These are phyloP conservation scores for Patella caerulea DNA, from an alignment of 2,888 invertebrate genomes.

Conservation along the genomic window DNA sequence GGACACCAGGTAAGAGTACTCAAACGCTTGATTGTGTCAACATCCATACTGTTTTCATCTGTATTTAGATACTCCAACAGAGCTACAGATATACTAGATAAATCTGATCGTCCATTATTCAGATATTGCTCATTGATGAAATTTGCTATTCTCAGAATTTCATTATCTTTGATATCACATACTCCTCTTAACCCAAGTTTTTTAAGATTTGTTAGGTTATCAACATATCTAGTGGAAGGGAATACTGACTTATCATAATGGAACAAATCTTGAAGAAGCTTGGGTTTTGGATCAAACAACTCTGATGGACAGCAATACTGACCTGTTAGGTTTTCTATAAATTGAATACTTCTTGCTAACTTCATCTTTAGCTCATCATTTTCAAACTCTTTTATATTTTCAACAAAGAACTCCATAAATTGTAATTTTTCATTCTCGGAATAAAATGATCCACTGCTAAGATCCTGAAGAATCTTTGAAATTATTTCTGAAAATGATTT, in stretches of 20 bases:
- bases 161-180: conserved; percentile 42
- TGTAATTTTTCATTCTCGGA: not conserved
- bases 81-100: conserved; percentile 3
- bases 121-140: not conserved
- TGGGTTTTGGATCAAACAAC: conserved; percentile 48
- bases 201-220: conserved; percentile 35
- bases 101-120: not conserved
- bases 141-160: conserved; percentile 39
- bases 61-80: conserved; percentile 6
- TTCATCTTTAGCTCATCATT: not conserved
- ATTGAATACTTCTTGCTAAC: conserved; percentile 14
- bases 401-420: not conserved
- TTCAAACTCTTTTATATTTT: not conserved
- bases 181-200: conserved; percentile 47
- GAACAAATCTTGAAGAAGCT: conserved; percentile 42
- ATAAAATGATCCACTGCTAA: not conserved
- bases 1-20: conserved; percentile 31
- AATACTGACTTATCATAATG: conserved; percentile 33
- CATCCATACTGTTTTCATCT: not conserved
- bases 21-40: not conserved
- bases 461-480: not conserved
- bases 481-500: not conserved
- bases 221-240: conserved; percentile 41
- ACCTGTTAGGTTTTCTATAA: conserved; percentile 22
- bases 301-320: conserved; percentile 25